phyloP scores from a whole-genome alignment of 1,140 invertebrate species.

The Zaprionus inermis region DNA sequence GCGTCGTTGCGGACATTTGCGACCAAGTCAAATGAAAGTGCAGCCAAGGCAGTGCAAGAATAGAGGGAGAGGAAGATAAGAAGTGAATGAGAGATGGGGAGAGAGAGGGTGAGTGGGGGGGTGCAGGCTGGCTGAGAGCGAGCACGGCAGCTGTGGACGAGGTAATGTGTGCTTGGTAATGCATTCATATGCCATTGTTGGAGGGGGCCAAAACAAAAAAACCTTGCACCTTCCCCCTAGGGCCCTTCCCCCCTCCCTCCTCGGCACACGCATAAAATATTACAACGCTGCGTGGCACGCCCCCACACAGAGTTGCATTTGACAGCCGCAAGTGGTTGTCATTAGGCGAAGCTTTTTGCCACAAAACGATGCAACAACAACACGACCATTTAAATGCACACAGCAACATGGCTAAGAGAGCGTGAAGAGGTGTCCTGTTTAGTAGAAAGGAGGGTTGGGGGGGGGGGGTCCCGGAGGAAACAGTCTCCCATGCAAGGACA shows the following conservation, averaged over 20 bases:
- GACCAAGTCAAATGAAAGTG: slow-evolving; percentile 65
- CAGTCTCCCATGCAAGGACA: too few relatives aligned
- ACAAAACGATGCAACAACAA: slow-evolving; percentile 59
- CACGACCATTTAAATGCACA: slow-evolving; percentile 79
- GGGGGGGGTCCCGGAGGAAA: not conserved
- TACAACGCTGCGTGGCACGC: slow-evolving; percentile 63
- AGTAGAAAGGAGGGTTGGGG: not conserved
- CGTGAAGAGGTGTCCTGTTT: not conserved
- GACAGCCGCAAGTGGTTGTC: slow-evolving; percentile 81
- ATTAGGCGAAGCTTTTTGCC: slow-evolving; percentile 57
- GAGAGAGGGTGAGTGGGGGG: too few relatives aligned
- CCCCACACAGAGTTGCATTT: slow-evolving; percentile 69
- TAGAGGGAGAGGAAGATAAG: not conserved
- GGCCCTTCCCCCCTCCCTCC: not conserved
- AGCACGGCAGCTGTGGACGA: slow-evolving; percentile 20
- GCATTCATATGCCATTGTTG: slow-evolving; percentile 75
- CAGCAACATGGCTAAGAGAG: slow-evolving; percentile 56
- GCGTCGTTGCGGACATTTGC: slow-evolving; percentile 36
- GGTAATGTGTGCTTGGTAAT: slow-evolving; percentile 37
- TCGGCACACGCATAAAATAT: slow-evolving; percentile 64
- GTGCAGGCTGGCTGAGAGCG: too few relatives aligned
- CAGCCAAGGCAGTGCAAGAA: slow-evolving; percentile 11
- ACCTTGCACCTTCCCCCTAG: not conserved
- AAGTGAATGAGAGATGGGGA: not conserved
- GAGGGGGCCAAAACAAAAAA: slow-evolving; percentile 55